Evolutionary conservation across 2,888 invertebrate species (phyloP).

Genomic region (Lycophotia porphyrea): DNA sequence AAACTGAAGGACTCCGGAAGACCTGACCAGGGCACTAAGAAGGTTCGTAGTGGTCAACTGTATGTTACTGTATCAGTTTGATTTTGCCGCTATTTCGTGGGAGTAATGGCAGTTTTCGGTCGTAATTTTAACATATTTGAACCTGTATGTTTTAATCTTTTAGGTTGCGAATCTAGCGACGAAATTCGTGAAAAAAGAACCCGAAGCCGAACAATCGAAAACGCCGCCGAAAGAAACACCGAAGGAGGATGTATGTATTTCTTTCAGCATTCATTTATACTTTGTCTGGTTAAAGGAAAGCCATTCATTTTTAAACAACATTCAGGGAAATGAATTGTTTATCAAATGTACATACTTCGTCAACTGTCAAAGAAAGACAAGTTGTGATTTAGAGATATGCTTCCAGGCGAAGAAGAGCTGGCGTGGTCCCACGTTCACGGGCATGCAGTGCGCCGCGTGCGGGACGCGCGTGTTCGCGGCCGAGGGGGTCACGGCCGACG

Average conservation of each 20-base stretch:
- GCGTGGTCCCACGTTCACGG: conserved; percentile 84
- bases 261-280: background rate
- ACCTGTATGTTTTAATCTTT: conserved; percentile 3
- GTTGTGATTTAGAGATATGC: background rate
- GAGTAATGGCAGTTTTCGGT: too few species aligned
- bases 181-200: conserved; percentile 90
- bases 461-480: conserved; percentile 97
- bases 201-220: conserved; percentile 85
- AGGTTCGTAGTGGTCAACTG: conserved; percentile 83
- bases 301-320: too few species aligned
- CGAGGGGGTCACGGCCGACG: conserved; percentile 96
- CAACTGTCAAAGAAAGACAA: background rate
- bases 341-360: background rate
- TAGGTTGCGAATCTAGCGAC: conserved; percentile 96
- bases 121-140: background rate
- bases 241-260: conserved; percentile 67
- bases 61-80: background rate
- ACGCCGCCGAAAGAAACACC: conserved; percentile 64
- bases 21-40: conserved; percentile 88
- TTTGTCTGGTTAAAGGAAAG: background rate
- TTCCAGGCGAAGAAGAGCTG: conserved; percentile 77
- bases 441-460: conserved; percentile 93
- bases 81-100: background rate
- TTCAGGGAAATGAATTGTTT: background rate
- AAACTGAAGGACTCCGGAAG: conserved; percentile 84